phyloP scores from a whole-genome alignment of 2,113 vertebrate genomes.

The Sminthopsis crassicaudata region DNA sequence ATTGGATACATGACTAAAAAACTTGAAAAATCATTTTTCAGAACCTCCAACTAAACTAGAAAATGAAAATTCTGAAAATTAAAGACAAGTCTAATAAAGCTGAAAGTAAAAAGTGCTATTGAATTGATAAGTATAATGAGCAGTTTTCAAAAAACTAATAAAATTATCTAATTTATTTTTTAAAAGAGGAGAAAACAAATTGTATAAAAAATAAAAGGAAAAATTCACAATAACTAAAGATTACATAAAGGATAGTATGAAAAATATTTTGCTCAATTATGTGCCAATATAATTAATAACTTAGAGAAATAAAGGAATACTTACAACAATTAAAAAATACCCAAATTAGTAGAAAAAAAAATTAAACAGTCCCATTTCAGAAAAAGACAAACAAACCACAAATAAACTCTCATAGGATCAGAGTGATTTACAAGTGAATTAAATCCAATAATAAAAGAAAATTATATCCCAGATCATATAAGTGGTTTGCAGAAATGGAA shows the following conservation, averaged over 20 bases:
- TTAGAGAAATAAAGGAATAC: background rate
- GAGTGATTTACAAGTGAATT: background rate
- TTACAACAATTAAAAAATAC: background rate
- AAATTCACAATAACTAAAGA: background rate
- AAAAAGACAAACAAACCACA: background rate
- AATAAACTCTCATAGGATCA: background rate
- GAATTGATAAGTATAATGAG: background rate
- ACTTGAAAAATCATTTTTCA: background rate
- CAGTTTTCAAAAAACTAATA: background rate
- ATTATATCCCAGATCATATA: background rate
- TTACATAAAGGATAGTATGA: background rate
- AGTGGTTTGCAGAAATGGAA: background rate
- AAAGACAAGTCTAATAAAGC: background rate
- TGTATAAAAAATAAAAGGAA: background rate
- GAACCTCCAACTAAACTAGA: background rate
- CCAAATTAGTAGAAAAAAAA: background rate
- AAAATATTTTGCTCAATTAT: background rate
- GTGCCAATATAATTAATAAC: background rate
- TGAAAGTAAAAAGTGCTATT: background rate
- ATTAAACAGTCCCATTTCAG: background rate
- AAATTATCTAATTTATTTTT: background rate
- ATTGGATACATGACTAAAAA: background rate
- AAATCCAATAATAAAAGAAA: background rate
- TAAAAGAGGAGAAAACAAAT: background rate
- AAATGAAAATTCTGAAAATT: background rate